Percentiles rank a stretch among this genome's conserved stretches.
phyloP scores from a whole-genome alignment of 2,888 invertebrate species.

The Deroplatys truncata region DNA sequence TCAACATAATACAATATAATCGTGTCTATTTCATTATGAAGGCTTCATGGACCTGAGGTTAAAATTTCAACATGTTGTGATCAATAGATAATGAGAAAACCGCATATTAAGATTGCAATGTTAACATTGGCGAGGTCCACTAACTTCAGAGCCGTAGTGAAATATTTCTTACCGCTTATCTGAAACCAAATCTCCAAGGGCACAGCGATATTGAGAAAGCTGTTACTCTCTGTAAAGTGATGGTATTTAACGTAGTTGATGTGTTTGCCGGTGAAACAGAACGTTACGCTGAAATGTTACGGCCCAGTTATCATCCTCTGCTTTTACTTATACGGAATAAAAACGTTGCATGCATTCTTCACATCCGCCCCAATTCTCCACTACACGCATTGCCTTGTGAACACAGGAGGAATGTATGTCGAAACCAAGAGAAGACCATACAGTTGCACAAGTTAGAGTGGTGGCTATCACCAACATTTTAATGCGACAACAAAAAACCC shows the following conservation, averaged over 20 bases:
- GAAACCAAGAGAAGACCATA: background rate
- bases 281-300: background rate
- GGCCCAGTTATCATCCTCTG: background rate
- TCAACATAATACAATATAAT: no score
- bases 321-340: background rate
- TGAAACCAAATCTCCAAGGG: no score
- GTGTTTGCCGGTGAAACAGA: background rate
- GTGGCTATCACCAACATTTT: background rate
- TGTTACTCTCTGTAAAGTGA: background rate
- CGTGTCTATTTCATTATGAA: no score
- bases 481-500: background rate
- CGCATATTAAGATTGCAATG: no score
- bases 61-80: no score
- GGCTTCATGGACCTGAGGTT: no score
- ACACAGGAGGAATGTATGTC: background rate
- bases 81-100: no score
- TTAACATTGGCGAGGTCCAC: no score
- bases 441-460: background rate
- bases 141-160: no score
- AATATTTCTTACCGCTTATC: no score
- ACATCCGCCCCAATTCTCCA: background rate
- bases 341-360: background rate
- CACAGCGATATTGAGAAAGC: background rate
- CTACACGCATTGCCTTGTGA: background rate
- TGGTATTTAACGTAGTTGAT: no score